phyloP scores from a whole-genome alignment of 2,113 vertebrate genomes.

The Heptranchias perlo region DNA sequence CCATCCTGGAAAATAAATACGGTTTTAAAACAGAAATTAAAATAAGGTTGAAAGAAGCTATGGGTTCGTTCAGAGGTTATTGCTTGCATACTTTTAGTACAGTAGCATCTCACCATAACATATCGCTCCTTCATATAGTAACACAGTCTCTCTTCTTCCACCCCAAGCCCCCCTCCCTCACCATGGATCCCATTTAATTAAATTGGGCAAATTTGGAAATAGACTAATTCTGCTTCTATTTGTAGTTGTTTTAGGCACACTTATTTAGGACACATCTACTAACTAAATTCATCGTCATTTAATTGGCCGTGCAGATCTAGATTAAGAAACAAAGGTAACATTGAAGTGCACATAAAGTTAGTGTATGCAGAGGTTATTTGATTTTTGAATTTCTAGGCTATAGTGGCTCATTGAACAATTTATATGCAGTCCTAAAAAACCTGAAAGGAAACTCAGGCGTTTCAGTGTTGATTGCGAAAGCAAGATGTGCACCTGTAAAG shows the following conservation, averaged over 20 bases:
- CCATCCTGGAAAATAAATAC: neutral
- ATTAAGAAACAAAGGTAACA: neutral
- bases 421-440: neutral
- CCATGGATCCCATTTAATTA: neutral
- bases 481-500: neutral
- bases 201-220: neutral
- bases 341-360: neutral
- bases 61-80: neutral
- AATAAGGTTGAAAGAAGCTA: neutral
- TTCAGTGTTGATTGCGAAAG: neutral
- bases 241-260: neutral
- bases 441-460: neutral
- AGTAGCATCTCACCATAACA: neutral
- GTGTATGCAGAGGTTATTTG: neutral
- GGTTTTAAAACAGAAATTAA: neutral
- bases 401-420: neutral
- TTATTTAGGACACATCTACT: neutral
- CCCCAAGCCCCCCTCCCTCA: neutral
- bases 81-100: neutral
- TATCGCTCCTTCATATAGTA: neutral
- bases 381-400: constrained; percentile 18
- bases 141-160: neutral
- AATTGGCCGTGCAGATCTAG: neutral
- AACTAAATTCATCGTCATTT: neutral
- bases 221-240: neutral